Conservation (phyloP, 1,140 invertebrate species). For the Sinonovacula constricta region DNA sequence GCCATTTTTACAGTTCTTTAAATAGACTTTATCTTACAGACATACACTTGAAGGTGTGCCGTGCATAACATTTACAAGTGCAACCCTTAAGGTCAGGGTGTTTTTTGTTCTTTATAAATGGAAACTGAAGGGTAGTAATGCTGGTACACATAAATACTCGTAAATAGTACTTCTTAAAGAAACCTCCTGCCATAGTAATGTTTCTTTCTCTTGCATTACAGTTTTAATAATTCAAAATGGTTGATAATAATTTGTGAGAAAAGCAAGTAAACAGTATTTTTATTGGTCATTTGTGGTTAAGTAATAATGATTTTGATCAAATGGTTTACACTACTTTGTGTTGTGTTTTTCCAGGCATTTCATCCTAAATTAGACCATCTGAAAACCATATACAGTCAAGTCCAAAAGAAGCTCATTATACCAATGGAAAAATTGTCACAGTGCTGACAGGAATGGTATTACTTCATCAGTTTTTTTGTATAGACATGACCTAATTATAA, state of each 20-base stretch:
- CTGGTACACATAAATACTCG: too few species aligned
- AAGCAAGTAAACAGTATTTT: not conserved
- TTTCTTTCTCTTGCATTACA: too few species aligned
- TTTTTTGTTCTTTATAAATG: too few species aligned
- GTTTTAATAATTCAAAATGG: not conserved
- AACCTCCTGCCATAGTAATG: too few species aligned
- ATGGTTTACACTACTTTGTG: not conserved
- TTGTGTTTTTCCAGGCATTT: slow-evolving; percentile 25
- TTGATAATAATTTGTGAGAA: not conserved
- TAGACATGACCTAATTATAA: not conserved
- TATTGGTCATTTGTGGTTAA: not conserved
- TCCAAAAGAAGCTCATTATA: slow-evolving; percentile 28
- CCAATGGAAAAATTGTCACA: not conserved
- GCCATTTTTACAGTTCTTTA: too few species aligned
- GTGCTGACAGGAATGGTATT: not conserved
- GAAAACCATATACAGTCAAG: slow-evolving; percentile 26
- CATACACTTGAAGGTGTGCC: too few species aligned
- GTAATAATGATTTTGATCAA: not conserved
- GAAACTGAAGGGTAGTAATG: too few species aligned
- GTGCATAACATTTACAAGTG: too few species aligned
- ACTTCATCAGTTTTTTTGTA: not conserved
- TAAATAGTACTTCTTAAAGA: too few species aligned
- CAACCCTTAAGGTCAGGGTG: too few species aligned
- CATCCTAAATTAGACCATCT: slow-evolving; percentile 32
- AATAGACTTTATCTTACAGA: too few species aligned